Base-by-base conservation (phyloP, 2,888 invertebrate genomes). In the Oscheius sp. region DNA sequence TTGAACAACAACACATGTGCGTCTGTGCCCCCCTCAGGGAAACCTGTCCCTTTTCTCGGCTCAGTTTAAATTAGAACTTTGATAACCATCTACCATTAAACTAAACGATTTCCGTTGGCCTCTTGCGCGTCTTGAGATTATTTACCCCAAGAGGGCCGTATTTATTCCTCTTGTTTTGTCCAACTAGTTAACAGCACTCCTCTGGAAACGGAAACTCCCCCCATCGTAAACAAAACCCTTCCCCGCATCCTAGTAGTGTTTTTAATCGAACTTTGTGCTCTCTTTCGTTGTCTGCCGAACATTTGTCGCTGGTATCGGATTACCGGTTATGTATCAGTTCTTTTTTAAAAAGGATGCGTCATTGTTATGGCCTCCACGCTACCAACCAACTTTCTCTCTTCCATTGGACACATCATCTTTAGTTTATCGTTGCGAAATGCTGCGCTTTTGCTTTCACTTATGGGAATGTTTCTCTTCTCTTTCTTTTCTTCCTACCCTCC, bases 41-140 rank as follows among this genome's bases (percentile, higher is more conserved):
- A 35, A 35, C 35, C 35, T 35, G 35, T 35, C 35, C 35, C 35
- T 3, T 6, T 9, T 9, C 35, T 9, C 5, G 35, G 35, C 35
- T 35, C 61, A 61, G 61, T 61, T 61, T 61, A 41, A 61, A 61
- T 61, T 18, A 61, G 23, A 61, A 21, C 18, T 23, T 43, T 43
- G 61, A 61, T 61, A 35, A 41, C 61, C 41, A 61, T 61, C 61
- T 61, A 18, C 43, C 45, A 61, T 61, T 61, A 61, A 61, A 61
- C 61, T 61, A 61, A 61, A 61, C 61, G 61, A 6, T 18, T 61
- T 61, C 43, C 45, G 23, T 61, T 61, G 18, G 18, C 43, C 41
- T 61, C 61, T 43, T 16, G 61, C 41, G 59, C 61, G 41, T 41
- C 61, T 35, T 9, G 35, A 35, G 35, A 35, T 35, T 35, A 35